Percentiles rank a stretch among this genome's conserved stretches.
phyloP scores from a whole-genome alignment of 2,888 invertebrate species.

The Notodonta dromedarius region DNA sequence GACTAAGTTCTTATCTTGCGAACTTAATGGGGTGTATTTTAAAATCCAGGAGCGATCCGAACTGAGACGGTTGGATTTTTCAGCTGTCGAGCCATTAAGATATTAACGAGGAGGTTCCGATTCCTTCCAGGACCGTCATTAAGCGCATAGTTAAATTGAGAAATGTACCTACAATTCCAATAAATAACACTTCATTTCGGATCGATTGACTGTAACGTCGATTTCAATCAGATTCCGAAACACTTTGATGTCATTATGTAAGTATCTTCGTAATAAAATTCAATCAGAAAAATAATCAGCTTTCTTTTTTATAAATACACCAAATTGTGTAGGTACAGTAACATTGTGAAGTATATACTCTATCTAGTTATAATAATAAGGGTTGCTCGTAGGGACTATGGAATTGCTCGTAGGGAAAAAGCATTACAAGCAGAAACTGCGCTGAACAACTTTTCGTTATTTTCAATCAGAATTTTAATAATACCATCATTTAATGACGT shows the following conservation, averaged over 20 bases:
- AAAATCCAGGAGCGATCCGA: not conserved
- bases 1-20: too few relatives aligned
- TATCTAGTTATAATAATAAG: too few relatives aligned
- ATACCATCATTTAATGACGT: not conserved
- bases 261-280: not conserved
- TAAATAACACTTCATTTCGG: conserved; percentile 2
- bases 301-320: too few relatives aligned
- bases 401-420: too few relatives aligned
- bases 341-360: too few relatives aligned
- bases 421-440: not conserved
- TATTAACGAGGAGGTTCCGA: not conserved
- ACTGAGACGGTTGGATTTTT: not conserved
- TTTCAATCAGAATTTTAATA: not conserved
- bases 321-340: too few relatives aligned
- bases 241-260: not conserved
- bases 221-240: not conserved
- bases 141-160: not conserved
- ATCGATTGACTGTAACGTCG: not conserved
- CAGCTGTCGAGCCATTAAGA: not conserved
- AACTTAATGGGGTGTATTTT: not conserved
- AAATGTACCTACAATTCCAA: not conserved
- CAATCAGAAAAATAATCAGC: not conserved
- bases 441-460: not conserved
- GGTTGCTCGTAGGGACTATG: too few relatives aligned
- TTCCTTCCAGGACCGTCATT: conserved; percentile 1